Evolutionary conservation across 2,797 vertebrate species (phyloP).

Genomic region (Triplophysa bombifrons): DNA sequence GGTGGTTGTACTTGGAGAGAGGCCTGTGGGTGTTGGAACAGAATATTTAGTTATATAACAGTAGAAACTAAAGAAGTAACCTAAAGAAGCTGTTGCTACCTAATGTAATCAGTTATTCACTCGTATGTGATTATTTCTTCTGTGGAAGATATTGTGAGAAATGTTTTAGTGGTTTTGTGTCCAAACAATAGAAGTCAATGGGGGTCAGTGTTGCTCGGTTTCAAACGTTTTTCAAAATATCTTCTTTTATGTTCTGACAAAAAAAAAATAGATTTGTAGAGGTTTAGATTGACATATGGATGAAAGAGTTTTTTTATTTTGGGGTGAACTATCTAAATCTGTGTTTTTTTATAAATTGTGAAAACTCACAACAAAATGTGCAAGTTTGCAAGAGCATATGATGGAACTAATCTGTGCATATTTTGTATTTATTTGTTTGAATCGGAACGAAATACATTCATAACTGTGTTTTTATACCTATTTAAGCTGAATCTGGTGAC

Average conservation of each 20-base stretch:
- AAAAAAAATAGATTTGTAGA: no score
- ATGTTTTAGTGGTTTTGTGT: no score
- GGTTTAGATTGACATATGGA: no score
- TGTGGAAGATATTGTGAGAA: no score
- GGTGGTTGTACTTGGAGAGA: neutral
- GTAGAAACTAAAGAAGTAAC: neutral
- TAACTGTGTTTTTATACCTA: neutral
- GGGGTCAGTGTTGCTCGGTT: no score
- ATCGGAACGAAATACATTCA: neutral
- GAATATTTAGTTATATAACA: neutral
- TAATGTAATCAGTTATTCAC: neutral
- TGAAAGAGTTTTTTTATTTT: no score
- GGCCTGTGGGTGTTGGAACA: neutral
- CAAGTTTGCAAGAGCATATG: neutral
- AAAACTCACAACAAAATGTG: neutral
- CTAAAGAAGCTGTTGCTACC: neutral
- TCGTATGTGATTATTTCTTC: no score
- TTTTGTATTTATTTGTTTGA: neutral
- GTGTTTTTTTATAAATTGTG: no score
- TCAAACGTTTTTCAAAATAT: no score
- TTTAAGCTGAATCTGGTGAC: neutral
- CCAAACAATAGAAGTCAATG: no score
- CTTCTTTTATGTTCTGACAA: no score
- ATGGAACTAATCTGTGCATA: neutral
- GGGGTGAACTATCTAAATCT: no score